phyloP scores from a whole-genome alignment of 2,888 invertebrate species.

The Xanthorhoe designata region DNA sequence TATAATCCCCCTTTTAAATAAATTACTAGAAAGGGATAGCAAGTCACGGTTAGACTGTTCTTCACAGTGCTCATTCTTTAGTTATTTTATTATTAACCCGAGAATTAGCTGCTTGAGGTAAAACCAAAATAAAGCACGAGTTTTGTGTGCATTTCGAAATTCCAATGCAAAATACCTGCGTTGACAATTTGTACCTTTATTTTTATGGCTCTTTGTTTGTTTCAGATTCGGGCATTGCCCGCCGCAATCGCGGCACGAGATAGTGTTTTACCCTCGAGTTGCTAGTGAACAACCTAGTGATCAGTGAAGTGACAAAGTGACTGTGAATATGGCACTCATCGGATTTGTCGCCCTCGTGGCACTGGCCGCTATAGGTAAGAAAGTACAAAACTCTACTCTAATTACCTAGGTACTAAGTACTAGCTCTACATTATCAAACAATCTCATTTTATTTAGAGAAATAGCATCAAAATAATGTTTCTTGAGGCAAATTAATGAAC shows the following conservation, averaged over 20 bases:
- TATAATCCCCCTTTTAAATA: constrained; percentile 53
- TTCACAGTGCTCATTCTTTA: constrained; percentile 7
- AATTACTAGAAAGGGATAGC: constrained; percentile 52
- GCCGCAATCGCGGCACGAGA: constrained; percentile 77
- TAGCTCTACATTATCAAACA: not conserved
- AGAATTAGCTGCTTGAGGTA: not conserved
- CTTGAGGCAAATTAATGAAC: not conserved
- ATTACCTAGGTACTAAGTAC: too few species aligned
- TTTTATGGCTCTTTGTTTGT: constrained; percentile 54
- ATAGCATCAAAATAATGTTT: not conserved
- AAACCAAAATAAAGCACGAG: not conserved
- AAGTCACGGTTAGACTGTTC: constrained; percentile 36
- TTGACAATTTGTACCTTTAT: constrained; percentile 3
- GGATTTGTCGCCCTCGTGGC: constrained; percentile 76
- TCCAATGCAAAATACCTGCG: not conserved
- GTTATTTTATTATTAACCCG: not conserved
- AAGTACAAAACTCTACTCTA: not conserved
- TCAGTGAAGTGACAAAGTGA: constrained; percentile 75
- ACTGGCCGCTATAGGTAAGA: constrained; percentile 77
- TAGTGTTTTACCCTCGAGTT: constrained; percentile 54
- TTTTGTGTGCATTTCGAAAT: not conserved
- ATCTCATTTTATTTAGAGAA: not conserved
- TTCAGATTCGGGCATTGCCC: constrained; percentile 79
- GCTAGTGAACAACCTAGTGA: constrained; percentile 67
- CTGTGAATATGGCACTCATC: constrained; percentile 67